Conservation (phyloP, 2,797 vertebrate species). For the Rhabdomys pumilio region DNA sequence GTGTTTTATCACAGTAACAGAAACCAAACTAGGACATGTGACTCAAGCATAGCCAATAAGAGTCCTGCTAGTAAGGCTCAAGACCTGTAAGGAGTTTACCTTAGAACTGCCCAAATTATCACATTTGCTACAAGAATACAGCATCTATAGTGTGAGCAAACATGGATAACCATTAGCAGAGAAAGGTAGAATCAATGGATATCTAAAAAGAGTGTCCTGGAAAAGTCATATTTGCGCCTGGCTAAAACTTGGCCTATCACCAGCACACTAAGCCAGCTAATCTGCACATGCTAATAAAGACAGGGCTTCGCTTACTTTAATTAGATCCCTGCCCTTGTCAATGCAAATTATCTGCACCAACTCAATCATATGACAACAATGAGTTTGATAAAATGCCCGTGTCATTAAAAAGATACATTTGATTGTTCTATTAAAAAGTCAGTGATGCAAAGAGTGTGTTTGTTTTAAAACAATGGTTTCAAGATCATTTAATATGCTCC, state of each 20-base stretch:
- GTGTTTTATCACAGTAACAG: neutral
- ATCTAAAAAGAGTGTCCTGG: neutral
- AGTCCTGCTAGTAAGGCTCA: neutral
- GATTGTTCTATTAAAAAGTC: constrained; percentile 36
- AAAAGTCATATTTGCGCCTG: neutral
- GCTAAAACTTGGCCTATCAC: neutral
- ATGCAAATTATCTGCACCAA: neutral
- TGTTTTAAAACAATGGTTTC: constrained; percentile 32
- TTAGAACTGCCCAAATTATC: neutral
- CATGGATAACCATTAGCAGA: neutral
- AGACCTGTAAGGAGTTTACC: neutral
- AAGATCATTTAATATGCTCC: neutral
- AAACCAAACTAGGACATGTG: neutral
- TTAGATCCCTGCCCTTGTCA: neutral
- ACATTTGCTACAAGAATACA: neutral
- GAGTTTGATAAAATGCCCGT: neutral
- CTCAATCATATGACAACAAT: neutral
- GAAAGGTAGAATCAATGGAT: neutral
- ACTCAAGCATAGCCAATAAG: neutral
- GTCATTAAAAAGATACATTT: constrained; percentile 39
- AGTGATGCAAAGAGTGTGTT: neutral
- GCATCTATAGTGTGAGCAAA: neutral
- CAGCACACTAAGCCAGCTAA: neutral
- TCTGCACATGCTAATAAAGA: neutral
- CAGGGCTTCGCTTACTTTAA: neutral